Evolutionary conservation across 2,797 vertebrate species (phyloP), one percentile per base, ranked within the genome.

Genomic region (Sebastes reedi): DNA sequence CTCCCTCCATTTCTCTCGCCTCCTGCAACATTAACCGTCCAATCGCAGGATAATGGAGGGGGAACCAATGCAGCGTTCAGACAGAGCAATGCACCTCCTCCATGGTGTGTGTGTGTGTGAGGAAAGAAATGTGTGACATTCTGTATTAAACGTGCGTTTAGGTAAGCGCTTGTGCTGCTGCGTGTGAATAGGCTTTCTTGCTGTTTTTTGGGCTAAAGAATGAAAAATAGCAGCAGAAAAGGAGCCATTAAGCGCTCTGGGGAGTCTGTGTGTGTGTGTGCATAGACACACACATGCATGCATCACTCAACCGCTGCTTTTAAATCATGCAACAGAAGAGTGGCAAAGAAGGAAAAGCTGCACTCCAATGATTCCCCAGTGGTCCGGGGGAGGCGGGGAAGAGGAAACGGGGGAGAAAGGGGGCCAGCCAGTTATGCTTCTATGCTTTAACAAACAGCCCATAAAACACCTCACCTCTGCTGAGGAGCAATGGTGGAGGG

Each of bases 11-110:
- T 78, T 79, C 77, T 81, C 65, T 73, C 52, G 55, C 78, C 87
- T 86, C 79, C 79, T 89, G 92, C 90, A 90, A 93, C 88, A 92
- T 90, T 88, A 92, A 94, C 88, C 55, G 85, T 93, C 88, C 91
- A 87, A 90, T 85, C 9, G 79, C 82, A 82, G 88, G 90, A 93
- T 93, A 93, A 94, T 92, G 76, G 88, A 92, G 80, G 77, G 80
- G 79, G 87, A 90, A 71, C 86, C 81, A 75, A 81, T 83, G 86
- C 86, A 76, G 89, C 58, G 27, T 82, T 86, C 77, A 90, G 65
- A 74, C 77, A 77, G 64, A 82, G 82, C 67, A 39, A 67, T 60
- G 61, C 55, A 13, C 72, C 10, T 22, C 76, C 85, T 84, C 65
- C 72, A 46, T n/a, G 1, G 42, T 79, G 61, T 39, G 20, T 66